Evolutionary conservation across 2,888 invertebrate species (phyloP).

Genomic region (Apocheima hispidaria): DNA sequence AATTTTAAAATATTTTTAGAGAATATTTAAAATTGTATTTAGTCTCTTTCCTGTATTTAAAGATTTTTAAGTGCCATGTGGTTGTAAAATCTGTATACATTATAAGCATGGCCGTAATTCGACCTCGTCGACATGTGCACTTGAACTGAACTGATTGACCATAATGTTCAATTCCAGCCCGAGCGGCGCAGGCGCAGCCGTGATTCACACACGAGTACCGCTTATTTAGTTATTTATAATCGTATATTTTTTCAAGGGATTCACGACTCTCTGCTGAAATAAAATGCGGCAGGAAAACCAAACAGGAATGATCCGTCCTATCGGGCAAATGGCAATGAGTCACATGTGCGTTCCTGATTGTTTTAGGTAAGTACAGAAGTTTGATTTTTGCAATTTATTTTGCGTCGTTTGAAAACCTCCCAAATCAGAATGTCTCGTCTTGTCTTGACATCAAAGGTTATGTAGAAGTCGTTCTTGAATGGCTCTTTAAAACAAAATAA

Average conservation of each 20-base stretch:
- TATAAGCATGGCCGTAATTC: slow-evolving; percentile 45
- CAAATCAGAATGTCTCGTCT: not conserved
- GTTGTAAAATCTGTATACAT: slow-evolving; percentile 3
- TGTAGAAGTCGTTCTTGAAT: not conserved
- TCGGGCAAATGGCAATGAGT: slow-evolving; percentile 23
- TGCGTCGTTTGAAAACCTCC: not conserved
- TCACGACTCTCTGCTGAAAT: slow-evolving; percentile 20
- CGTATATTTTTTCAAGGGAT: slow-evolving; percentile 39
- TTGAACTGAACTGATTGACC: slow-evolving; percentile 83
- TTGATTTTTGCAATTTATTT: not conserved
- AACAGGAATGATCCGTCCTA: slow-evolving; percentile 14
- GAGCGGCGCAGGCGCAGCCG: slow-evolving; percentile 47
- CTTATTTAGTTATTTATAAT: slow-evolving; percentile 39
- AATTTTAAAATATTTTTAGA: no score
- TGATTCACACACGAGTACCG: slow-evolving; percentile 53
- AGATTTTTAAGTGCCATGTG: slow-evolving; percentile 1
- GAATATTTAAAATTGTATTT: no score
- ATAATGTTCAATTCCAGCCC: slow-evolving; percentile 65
- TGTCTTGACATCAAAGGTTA: no score
- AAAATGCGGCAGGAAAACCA: slow-evolving; percentile 10
- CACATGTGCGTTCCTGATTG: slow-evolving; percentile 10
- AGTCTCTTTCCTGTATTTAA: not conserved
- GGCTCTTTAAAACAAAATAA: not conserved
- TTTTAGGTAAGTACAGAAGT: slow-evolving; percentile 2
- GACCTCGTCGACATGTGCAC: slow-evolving; percentile 68